phyloP scores from a whole-genome alignment of 2,888 invertebrate species.

The Trichopoda pennipes region DNA sequence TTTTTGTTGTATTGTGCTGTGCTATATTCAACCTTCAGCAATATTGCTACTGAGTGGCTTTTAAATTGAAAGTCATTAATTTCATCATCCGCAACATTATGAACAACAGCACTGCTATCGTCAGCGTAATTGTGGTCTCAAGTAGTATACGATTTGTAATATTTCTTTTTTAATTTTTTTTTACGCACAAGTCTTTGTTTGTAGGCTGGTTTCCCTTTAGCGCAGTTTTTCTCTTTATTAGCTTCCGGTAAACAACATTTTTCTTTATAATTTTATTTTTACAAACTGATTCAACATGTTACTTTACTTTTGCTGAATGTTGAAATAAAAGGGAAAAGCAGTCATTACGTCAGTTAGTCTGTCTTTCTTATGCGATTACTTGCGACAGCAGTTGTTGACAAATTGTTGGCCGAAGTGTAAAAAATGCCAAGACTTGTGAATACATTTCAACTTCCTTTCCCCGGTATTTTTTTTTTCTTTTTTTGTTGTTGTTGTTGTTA shows the following conservation, averaged over 20 bases:
- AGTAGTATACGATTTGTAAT: conserved; percentile 16
- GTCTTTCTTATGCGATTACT: background rate
- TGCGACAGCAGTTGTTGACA: background rate
- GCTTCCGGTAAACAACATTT: conserved; percentile 24
- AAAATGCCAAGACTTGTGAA: conserved; percentile 6
- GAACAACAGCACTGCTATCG: background rate
- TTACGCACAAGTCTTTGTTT: conserved; percentile 11
- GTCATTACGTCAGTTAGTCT: background rate
- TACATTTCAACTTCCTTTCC: background rate
- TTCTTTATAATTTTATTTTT: no score
- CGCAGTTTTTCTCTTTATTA: conserved; percentile 17
- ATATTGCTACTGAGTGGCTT: background rate
- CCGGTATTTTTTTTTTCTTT: background rate
- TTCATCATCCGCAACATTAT: background rate
- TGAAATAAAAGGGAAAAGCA: no score
- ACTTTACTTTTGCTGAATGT: no score
- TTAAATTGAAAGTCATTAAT: background rate
- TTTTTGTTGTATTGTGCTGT: no score
- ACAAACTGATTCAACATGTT: no score
- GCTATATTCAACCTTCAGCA: conserved; percentile 7
- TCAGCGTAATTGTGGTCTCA: background rate
- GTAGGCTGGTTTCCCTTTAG: conserved; percentile 33
- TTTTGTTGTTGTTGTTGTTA: no score
- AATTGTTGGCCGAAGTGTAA: conserved; percentile 14
- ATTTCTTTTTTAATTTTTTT: conserved; percentile 14